Conservation (phyloP, 1,140 invertebrate genomes). For the Psix sp. region DNA sequence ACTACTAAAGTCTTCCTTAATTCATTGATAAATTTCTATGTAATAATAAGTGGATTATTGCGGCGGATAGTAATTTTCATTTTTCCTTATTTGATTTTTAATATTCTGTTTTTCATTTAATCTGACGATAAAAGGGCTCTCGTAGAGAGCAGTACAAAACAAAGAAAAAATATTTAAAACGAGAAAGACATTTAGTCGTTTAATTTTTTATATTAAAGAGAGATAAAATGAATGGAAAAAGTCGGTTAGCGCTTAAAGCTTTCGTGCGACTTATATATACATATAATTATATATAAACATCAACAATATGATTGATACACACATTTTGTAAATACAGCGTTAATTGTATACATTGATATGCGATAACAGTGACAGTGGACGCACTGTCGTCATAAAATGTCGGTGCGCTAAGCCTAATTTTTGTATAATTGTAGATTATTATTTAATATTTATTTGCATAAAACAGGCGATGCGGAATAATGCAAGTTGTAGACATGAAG, state of each 20-base stretch:
- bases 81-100: no score
- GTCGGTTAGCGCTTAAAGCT: conserved; percentile 57
- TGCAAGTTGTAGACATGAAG: conserved; percentile 63
- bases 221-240: conserved; percentile 27
- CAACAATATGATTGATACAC: conserved; percentile 39
- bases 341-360: conserved; percentile 62
- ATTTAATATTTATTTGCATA: conserved; percentile 76
- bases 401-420: conserved; percentile 60
- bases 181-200: conserved; percentile 69
- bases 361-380: conserved; percentile 36
- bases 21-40: conserved; percentile 51
- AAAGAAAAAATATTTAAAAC: conserved; percentile 47
- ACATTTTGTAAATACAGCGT: conserved; percentile 70
- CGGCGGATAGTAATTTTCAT: conserved; percentile 17
- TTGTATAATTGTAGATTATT: conserved; percentile 68
- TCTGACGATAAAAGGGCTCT: conserved; percentile 50
- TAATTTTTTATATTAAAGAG: conserved; percentile 69
- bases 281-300: background rate
- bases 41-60: conserved; percentile 22
- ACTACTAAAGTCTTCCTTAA: conserved; percentile 56
- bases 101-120: no score
- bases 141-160: conserved; percentile 71
- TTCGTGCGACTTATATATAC: conserved; percentile 44
- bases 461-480: conserved; percentile 63
- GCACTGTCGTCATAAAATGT: conserved; percentile 59